These are phyloP conservation scores for Bombyx mandarina DNA, from an alignment of 1,140 invertebrate genomes.

Conservation along the genomic window DNA sequence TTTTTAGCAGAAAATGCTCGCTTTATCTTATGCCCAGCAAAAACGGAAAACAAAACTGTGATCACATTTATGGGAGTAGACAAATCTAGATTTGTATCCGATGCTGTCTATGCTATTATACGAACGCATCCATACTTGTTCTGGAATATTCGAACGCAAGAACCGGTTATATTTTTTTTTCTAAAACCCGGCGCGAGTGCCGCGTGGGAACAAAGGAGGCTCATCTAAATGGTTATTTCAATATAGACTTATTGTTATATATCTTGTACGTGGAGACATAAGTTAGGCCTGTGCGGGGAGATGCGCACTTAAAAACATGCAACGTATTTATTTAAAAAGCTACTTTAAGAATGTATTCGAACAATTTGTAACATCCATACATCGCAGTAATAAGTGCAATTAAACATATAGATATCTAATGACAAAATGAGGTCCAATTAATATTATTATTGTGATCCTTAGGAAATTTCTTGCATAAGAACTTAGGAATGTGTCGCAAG, in stretches of 20 bases:
- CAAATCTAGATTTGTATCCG: constrained; percentile 3
- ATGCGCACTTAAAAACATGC: too few species aligned
- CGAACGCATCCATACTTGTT: constrained; percentile 26
- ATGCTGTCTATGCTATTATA: constrained; percentile 25
- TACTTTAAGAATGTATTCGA: constrained; percentile 13
- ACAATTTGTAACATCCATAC: neutral
- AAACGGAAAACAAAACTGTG: neutral
- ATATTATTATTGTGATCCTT: too few species aligned
- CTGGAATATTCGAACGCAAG: constrained; percentile 31
- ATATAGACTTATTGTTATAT: constrained; percentile 1
- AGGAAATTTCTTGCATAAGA: too few species aligned
- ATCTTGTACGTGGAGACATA: too few species aligned
- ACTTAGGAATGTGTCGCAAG: too few species aligned
- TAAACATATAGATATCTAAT: too few species aligned
- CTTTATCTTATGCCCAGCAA: neutral
- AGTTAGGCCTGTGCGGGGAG: too few species aligned
- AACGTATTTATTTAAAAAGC: too few species aligned
- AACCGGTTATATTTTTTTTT: constrained; percentile 51
- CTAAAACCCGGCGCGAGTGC: constrained; percentile 26
- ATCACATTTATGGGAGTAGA: neutral
- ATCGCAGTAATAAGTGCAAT: too few species aligned
- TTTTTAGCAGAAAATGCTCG: neutral
- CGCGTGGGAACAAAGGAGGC: constrained; percentile 36
- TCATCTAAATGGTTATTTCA: constrained; percentile 14
- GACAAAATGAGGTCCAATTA: too few species aligned